A percentile compares a stretch with the other conserved stretches of the same genome.
Evolutionary conservation across 2,888 invertebrate species (phyloP).

Genomic region (Azorinus chamasolen): DNA sequence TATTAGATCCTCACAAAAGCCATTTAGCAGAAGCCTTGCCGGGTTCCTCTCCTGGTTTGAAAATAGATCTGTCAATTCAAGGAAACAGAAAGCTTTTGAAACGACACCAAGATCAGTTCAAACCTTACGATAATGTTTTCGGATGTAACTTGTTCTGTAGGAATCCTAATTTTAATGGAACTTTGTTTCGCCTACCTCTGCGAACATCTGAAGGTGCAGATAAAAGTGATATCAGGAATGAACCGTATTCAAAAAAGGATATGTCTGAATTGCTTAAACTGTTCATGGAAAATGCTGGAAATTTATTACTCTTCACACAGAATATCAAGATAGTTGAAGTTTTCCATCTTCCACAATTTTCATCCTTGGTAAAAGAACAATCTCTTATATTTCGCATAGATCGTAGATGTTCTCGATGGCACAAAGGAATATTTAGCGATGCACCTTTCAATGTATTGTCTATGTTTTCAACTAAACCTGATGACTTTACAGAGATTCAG

Average conservation of each 20-base stretch:
- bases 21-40: slow-evolving; percentile 72
- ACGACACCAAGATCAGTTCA: slow-evolving; percentile 72
- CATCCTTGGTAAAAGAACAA: slow-evolving; percentile 1
- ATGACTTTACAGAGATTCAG: too few relatives aligned
- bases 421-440: too few relatives aligned
- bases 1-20: slow-evolving; percentile 83
- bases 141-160: slow-evolving; percentile 21
- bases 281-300: slow-evolving; percentile 75
- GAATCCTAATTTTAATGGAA: slow-evolving; percentile 67
- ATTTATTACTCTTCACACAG: slow-evolving; percentile 83
- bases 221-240: slow-evolving; percentile 76
- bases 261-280: slow-evolving; percentile 73
- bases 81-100: slow-evolving; percentile 50
- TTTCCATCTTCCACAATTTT: slow-evolving; percentile 67
- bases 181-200: slow-evolving; percentile 84
- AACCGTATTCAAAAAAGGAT: slow-evolving; percentile 72
- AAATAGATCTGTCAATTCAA: slow-evolving; percentile 60
- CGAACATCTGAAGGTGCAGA: slow-evolving; percentile 76
- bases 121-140: slow-evolving; percentile 76
- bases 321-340: slow-evolving; percentile 76
- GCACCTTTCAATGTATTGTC: too few relatives aligned
- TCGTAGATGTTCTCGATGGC: too few relatives aligned
- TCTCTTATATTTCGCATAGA: not conserved
- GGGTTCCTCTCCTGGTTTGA: slow-evolving; percentile 66
- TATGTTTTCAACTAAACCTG: too few relatives aligned